Base-by-base conservation (phyloP, 2,113 vertebrate genomes). In the Solea solea region DNA sequence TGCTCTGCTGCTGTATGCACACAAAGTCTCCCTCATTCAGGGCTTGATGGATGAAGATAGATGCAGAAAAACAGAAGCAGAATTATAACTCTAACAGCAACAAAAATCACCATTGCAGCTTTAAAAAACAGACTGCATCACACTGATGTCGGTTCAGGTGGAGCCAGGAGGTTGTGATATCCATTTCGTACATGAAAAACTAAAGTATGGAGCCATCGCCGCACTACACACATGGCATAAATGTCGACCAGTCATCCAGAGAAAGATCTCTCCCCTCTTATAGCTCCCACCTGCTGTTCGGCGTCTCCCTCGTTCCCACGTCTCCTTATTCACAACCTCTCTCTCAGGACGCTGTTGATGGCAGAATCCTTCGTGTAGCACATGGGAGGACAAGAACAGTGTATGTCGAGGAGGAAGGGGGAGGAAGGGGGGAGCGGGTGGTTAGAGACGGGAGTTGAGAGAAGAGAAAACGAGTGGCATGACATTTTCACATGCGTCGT, bases 401-500 rank as follows among this genome's bases (percentile, higher is more conserved):
- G 13, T 49, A 34, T 66, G 84, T 69, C 16, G 28, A 62, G 53
- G 15, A 25, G 16, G 59, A 16, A 9, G 34, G 12, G 52, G 62
- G 79, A 25, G 56, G 54, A 75, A 27, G 8, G 71, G 61, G 58
- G 53, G 7, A 28, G 15, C 12, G 34, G 65, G n/a, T 27, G 40
- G 63, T 62, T 61, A 3, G 58, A 46, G 41, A 10, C 15, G 55
- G 57, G 42, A 61, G 58, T 25, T 25, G 41, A 52, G 27, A 65
- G 76, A 75, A 40, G 69, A 57, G 77, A 13, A 58, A 62, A 80
- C 45, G 73, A 79, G 73, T 57, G 64, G 74, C 67, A 78, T 88
- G 90, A 90, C 89, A 89, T 89, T 90, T 91, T 75, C 84, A 64
- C 78, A 84, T 86, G 80, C 79, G n/a, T 72, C 54, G 80, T 87